Evolutionary conservation across 2,797 vertebrate genomes (phyloP), one percentile per base, ranked within the genome.

Genomic region (Gobionotothen gibberifrons): DNA sequence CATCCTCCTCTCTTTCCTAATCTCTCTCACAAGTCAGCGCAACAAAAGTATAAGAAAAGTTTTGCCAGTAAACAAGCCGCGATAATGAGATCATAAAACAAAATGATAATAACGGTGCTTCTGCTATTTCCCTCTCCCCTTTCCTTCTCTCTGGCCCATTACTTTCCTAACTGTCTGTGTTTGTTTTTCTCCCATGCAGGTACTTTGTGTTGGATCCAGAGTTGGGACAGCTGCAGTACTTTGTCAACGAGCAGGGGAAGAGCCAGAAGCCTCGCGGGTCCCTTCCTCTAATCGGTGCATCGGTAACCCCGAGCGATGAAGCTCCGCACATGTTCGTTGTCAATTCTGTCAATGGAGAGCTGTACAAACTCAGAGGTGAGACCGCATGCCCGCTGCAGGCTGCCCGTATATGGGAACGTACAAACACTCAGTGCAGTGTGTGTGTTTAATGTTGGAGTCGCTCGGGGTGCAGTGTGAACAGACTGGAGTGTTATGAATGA

Each of bases 151-250:
- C 46, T 74, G 77, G 32, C 13, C 69, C 82, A 77, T 85, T 76
- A 72, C 81, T 74, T 69, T 68, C 51, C 40, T 68, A 66, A 76
- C 70, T 63, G 21, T 49, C 69, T 72, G 10, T 70, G 39, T 71
- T 48, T 54, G 3, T 72, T 74, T 61, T 15, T 49, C 71, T 72
- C 49, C 22, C 21, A 12, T 83, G 56, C 92, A 99, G 98, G 93
- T 99, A 98, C 92, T 99, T 99, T 72, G 95, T 99, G 69, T 89
- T 99, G 89, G 96, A 99, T 69, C 95, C 96, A 44, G 97, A 99
- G 67, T 88, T 95, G 19, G 96, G 96, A 40, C 93, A 96, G 90
- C 95, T 99, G 84, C 97, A 97, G 89, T 99, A 99, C 91, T 99
- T 97, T 42, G 96, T 99, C 93, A 98, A 95, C 12, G 98, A 99